Evolutionary conservation across 2,888 invertebrate species (phyloP).

Genomic region (Tipula confusa): DNA sequence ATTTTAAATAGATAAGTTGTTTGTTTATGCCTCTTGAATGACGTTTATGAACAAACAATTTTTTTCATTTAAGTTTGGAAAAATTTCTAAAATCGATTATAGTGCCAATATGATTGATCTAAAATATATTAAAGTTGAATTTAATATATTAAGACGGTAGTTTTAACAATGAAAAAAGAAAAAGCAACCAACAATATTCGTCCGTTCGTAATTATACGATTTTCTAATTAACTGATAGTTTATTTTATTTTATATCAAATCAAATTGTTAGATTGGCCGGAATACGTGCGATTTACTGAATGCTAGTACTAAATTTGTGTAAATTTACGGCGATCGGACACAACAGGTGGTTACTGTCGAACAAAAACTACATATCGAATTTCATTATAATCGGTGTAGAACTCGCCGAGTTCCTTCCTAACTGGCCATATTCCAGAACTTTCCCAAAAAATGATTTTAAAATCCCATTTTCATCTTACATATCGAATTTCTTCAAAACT

Average conservation of each 20-base stretch:
- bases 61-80: neutral
- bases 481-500: no score
- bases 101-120: neutral
- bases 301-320: no score
- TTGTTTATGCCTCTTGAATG: neutral
- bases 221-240: constrained; percentile 28
- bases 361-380: no score
- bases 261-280: constrained; percentile 92
- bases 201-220: constrained; percentile 78
- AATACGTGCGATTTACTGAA: no score
- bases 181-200: constrained; percentile 69
- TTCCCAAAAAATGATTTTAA: no score
- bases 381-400: no score
- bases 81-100: neutral
- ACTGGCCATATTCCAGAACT: no score
- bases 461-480: no score
- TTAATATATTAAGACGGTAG: neutral
- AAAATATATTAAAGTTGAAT: neutral
- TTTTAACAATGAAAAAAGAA: constrained; percentile 54
- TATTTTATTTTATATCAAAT: constrained; percentile 55
- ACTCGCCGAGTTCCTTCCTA: no score
- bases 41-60: neutral
- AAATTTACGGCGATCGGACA: no score
- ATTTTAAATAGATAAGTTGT: neutral
- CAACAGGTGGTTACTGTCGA: no score